phyloP scores from a whole-genome alignment of 1,140 invertebrate genomes.

The Planococcus citri region DNA sequence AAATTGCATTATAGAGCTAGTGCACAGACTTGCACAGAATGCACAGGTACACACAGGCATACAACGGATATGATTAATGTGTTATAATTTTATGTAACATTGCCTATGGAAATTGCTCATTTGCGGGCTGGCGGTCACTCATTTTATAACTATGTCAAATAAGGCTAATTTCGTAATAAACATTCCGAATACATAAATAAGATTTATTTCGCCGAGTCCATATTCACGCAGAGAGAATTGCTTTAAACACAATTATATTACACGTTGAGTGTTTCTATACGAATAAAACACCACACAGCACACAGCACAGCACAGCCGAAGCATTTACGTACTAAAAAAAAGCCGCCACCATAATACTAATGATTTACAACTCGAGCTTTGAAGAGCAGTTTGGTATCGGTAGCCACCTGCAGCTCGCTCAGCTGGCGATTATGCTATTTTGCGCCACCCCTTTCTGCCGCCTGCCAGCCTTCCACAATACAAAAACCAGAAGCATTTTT shows the following conservation, averaged over 20 bases:
- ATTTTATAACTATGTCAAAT: constrained; percentile 16
- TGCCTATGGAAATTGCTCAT: neutral
- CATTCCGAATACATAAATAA: constrained; percentile 15
- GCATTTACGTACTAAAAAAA: neutral
- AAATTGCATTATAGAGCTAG: too few species aligned
- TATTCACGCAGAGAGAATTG: constrained; percentile 18
- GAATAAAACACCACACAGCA: constrained; percentile 13
- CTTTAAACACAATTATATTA: constrained; percentile 20
- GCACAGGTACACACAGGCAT: too few species aligned
- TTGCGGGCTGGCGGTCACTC: neutral
- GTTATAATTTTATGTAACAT: constrained; percentile 10
- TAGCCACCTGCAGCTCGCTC: constrained; percentile 12
- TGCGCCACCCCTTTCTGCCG: neutral
- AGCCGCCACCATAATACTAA: neutral
- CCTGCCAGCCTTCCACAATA: neutral
- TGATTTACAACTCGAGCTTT: constrained; percentile 13
- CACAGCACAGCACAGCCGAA: too few species aligned
- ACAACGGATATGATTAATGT: neutral
- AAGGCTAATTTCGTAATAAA: constrained; percentile 19
- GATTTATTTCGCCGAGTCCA: constrained; percentile 5
- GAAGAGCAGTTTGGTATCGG: constrained; percentile 7
- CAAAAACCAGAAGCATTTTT: constrained; percentile 18
- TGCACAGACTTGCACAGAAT: too few species aligned
- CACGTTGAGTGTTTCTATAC: constrained; percentile 14
- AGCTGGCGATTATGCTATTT: constrained; percentile 19